Evolutionary conservation across 2,888 invertebrate species (phyloP), one percentile per base, ranked within the genome.

Genomic region (Acanthosepion esculentum): DNA sequence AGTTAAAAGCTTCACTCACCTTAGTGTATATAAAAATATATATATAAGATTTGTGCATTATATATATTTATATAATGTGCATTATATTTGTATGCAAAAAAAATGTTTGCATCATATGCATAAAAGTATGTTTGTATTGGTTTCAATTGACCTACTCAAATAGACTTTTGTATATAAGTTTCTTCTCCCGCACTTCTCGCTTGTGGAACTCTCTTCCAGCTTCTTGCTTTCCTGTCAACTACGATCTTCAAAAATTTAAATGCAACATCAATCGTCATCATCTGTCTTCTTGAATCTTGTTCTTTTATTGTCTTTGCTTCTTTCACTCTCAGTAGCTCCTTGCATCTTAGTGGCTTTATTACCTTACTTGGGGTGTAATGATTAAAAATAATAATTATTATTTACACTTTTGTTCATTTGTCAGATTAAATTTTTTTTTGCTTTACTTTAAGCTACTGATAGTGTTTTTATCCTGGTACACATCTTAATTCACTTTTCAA

Each of bases 51-150:
- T 78, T 78, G 8, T 78, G n/a, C 78, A 78, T 78, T n/a, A n/a
- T 78, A 78, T 78, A 78, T 78, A 78, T 78, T 10, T 78, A 78
- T n/a, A 78, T 78, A n/a, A 64, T 23, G n/a, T 18, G 18, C n/a
- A 78, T 78, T n/a, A 78, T 78, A 78, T 78, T n/a, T 78, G 15
- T 78, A 78, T 78, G 78, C 78, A 33, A 33, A n/a, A 33, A n/a
- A 78, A 78, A 15, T 78, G 78, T 78, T 78, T n/a, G n/a, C 78
- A 78, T 78, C n/a, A n/a, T 78, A 78, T n/a, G n/a, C 78, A 78
- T 78, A n/a, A 78, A 64, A n/a, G n/a, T 78, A 15, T 78, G n/a
- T 78, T n/a, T 78, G 33, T 78, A 33, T 78, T 78, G n/a, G 78
- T 78, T 78, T 78, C 5, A 78, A 12, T 33, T 78, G n/a, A 23